These are phyloP conservation scores for Leptinotarsa haldemani DNA, from an alignment of 2,888 invertebrate genomes.

Conservation along the genomic window DNA sequence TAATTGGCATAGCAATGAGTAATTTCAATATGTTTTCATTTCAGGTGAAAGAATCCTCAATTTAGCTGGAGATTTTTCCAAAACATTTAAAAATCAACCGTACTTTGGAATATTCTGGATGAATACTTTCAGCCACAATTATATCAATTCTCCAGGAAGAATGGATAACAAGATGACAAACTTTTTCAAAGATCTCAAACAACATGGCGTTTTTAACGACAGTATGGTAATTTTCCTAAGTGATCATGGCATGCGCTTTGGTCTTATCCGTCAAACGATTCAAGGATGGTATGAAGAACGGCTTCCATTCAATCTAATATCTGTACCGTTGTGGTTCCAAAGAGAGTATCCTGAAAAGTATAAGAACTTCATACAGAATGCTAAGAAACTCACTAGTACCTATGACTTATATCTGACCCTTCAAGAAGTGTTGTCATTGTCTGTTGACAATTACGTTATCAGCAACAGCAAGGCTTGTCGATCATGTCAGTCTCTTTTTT, in stretches of 20 bases:
- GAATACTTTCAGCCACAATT: constrained; percentile 81
- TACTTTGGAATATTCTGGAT: constrained; percentile 86
- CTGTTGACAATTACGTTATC: constrained; percentile 61
- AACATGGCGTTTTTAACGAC: constrained; percentile 72
- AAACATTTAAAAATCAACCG: constrained; percentile 71
- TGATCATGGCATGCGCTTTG: constrained; percentile 85
- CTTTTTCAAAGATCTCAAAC: constrained; percentile 72
- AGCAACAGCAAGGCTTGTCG: constrained; percentile 71
- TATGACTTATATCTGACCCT: constrained; percentile 83
- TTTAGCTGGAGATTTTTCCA: constrained; percentile 76
- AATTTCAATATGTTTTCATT: constrained; percentile 45
- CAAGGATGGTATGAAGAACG: constrained; percentile 85
- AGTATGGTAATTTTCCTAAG: constrained; percentile 80
- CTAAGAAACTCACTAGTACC: constrained; percentile 77
- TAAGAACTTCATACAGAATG: constrained; percentile 72
- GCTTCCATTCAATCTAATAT: constrained; percentile 78
- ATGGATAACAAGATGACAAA: constrained; percentile 74
- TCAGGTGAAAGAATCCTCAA: constrained; percentile 76
- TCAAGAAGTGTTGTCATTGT: constrained; percentile 71
- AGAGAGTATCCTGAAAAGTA: constrained; percentile 69
- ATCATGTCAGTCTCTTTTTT: constrained; percentile 75
- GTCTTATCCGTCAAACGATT: constrained; percentile 74
- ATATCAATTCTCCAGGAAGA: constrained; percentile 74
- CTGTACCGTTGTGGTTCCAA: constrained; percentile 74
- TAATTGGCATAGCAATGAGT: not conserved